Base-by-base conservation (phyloP, 2,113 vertebrate species). In the Crocuta crocuta region DNA sequence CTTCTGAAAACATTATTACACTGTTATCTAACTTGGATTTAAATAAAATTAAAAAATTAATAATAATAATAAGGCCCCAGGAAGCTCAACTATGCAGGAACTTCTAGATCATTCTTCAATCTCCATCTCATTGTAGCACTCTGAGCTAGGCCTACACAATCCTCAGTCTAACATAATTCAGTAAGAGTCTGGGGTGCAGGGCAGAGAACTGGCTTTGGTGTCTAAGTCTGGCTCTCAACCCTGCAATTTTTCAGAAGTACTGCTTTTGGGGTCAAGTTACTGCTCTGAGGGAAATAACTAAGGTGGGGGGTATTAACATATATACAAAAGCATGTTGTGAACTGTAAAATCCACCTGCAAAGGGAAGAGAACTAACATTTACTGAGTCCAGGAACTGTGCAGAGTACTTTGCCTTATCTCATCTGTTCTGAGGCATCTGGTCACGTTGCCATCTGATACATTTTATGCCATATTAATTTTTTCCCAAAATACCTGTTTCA, bases 71-170 rank as follows among this genome's bases (percentile, higher is more conserved):
- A 74, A 86, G 78, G 10, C 31, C 55, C 55, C 35, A 1, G 68
- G 19, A 83, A 92, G 23, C 39, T 95, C 50, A 73, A 53, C 35
- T 48, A 28, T n/a, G 5, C n/a, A 71, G 53, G 43, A 86, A 26
- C 43, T 91, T 73, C 55, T n/a, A 58, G 55, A 33, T 92, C 74
- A 92, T 82, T 96, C 73, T 23, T 74, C 91, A n/a, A 53, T 74
- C 53, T 26, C 58, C 5, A 11, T 88, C 63, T 33, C n/a, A n/a
- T 65, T 11, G 6, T 80, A 78, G 21, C 50, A 31, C 33, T 89
- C 26, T 33, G 85, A 45, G n/a, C 43, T 21, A 89, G 33, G 65
- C 11, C 53, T 82, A 90, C n/a, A 21, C 55, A 39, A 17, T 50
- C 71, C 61, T 65, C 48, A 78, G 50, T 86, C 79, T 71, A 85